Conservation (phyloP, 2,888 invertebrate species). For the Anthoptus insignis region DNA sequence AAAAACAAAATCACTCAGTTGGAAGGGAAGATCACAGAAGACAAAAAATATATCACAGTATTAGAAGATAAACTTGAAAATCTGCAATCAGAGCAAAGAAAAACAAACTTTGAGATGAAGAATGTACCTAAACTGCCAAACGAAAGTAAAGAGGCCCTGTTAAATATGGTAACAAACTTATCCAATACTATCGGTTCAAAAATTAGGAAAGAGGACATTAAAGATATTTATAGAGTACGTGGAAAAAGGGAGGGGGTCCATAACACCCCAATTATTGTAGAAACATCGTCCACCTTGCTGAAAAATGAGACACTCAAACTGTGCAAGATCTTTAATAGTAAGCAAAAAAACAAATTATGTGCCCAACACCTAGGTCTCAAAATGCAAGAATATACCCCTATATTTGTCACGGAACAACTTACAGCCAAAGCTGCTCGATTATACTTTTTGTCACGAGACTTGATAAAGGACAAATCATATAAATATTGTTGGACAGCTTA, state of each 20-base stretch:
- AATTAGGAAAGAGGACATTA: constrained; percentile 30
- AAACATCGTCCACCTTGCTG: constrained; percentile 41
- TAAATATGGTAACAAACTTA: constrained; percentile 32
- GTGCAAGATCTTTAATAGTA: constrained; percentile 33
- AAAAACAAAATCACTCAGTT: not conserved
- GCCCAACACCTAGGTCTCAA: not conserved
- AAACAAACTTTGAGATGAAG: constrained; percentile 43
- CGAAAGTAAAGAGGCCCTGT: constrained; percentile 37
- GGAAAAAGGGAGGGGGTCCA: constrained; percentile 22
- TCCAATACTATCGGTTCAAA: constrained; percentile 31
- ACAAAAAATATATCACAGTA: constrained; percentile 36
- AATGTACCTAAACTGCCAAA: constrained; percentile 38
- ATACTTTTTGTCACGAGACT: not conserved
- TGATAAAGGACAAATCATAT: not conserved
- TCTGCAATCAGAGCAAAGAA: constrained; percentile 23
- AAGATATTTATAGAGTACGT: constrained; percentile 43
- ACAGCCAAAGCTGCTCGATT: not conserved
- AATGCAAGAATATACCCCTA: not conserved
- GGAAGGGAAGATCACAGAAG: constrained; percentile 3
- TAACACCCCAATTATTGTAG: constrained; percentile 45
- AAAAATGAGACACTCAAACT: constrained; percentile 42
- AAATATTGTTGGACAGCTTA: constrained; percentile 1
- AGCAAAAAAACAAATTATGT: not conserved
- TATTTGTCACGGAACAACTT: not conserved
- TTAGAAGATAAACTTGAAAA: constrained; percentile 43